Base-by-base conservation (phyloP, 2,797 vertebrate species). In the Fistularia tabacaria region DNA sequence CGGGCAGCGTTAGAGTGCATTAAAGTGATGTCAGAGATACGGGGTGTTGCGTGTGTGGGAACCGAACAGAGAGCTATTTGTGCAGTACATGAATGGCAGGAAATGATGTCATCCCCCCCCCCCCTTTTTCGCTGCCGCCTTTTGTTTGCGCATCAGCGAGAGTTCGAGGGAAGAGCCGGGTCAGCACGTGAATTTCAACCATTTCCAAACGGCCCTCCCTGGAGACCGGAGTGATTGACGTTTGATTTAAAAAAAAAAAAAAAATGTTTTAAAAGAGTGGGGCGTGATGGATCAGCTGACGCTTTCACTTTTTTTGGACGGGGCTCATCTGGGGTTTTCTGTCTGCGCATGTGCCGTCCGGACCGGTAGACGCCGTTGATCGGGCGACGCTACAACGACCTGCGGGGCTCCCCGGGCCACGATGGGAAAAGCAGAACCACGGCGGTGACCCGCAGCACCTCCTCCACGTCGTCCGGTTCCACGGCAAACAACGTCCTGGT, bases 401-500 rank as follows among this genome's bases (percentile, higher is more conserved):
- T 97, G n/a, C 95, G 95, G 42, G 89, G 85, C 59, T 93, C 93
- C 44, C 87, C 92, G 0, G 93, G 92, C 38, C 87, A 90, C 46
- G 95, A 97, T 54, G 93, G 92, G 55, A 98, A 96, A 80, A 89
- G 90, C 44, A 88, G 93, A 36, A 89, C 88, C 14, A 91, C 94
- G 66, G 90, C 94, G 0, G 93, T 97, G 79, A 97, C 95, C 44
- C 89, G 93, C 49, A 98, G 95, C 76, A 93, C 94, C 1, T 99
- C 97, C 36, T 99, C 97, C 44, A 97, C 95, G n/a, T 99, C 97
- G 0, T 98, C 96, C 2, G 94, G 95, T 46, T 98, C 96, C 60
- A 94, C 93, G 48, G 93, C 94, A 66, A 97, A 96, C 58, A 97
- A 94, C n/a, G 94, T 97, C 51, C 91, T 99, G 62, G 96, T 99